Evolutionary conservation across 2,888 invertebrate genomes (phyloP), one percentile per base, ranked within the genome.

Genomic region (Drosophila quinaria): DNA sequence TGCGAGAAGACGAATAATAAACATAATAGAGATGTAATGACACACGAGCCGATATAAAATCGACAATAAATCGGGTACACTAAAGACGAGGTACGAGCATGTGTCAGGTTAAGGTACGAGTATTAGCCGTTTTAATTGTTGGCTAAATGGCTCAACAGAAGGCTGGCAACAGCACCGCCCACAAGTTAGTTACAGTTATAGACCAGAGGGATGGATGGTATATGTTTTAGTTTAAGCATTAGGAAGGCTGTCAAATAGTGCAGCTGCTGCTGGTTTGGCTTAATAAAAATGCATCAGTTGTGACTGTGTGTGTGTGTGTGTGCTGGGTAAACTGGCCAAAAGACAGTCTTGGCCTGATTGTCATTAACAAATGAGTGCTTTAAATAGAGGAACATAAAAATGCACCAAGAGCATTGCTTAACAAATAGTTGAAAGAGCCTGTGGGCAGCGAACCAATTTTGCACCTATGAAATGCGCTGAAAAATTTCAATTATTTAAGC

Each of bases 401-500:
- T 78, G 54, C 44, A 42, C 64, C 67, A 61, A 55, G 60, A 52
- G 69, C 64, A 65, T 75, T 81, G 79, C 67, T 22, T 33, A 76
- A 86, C 56, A 68, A 64, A 73, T 66, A 33, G 60, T 58, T 44
- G 5, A 51, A 29, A 29, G 50, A 46, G 50, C 52, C 51, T 51
- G 60, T 46, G 60, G 59, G 51, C 55, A 49, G 42, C 19, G 42
- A 2, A 56, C 69, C 76, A 72, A 79, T 81, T 79, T 81, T 80
- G 76, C 80, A 79, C 80, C 82, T 76, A 49, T 59, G 73, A 73
- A 87, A 83, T 61, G 59, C 51, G 67, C 19, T 59, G 64, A 80
- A 60, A 69, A 74, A 84, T 80, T 73, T 75, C 75, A 87, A 87
- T 71, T 84, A 84, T 84, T 89, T 70, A 60, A 74, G 74, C 65